A percentile compares a stretch with the other conserved stretches of the same genome.
Conservation (phyloP, 2,113 vertebrate species). For the Etheostoma cragini region DNA sequence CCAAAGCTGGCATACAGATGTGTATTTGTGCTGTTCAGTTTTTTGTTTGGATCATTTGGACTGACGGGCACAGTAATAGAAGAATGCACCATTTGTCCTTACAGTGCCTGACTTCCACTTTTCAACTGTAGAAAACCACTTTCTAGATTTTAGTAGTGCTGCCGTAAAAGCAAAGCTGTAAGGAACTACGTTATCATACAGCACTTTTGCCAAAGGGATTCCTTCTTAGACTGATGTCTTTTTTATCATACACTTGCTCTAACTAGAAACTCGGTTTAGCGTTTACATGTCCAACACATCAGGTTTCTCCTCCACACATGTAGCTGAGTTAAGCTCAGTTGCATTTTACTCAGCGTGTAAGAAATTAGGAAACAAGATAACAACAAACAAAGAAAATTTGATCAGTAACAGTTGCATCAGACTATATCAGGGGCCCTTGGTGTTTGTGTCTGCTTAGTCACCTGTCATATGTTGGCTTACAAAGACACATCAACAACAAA, state of each 20-base stretch:
- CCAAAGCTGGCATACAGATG: background rate
- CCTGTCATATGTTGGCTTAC: background rate
- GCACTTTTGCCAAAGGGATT: background rate
- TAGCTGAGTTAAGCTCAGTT: background rate
- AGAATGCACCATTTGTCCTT: too few relatives aligned
- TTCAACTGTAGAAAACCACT: background rate
- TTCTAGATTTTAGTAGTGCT: conserved; percentile 33
- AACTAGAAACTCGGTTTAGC: background rate
- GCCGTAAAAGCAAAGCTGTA: too few relatives aligned
- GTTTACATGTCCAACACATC: background rate
- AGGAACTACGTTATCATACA: background rate
- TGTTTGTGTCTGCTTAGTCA: background rate
- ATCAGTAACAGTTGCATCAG: background rate
- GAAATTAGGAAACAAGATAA: too few relatives aligned
- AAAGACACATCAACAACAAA: background rate
- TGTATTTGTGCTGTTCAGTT: too few relatives aligned
- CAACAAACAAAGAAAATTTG: background rate
- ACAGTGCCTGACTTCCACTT: background rate
- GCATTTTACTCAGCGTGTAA: background rate
- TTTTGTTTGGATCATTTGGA: too few relatives aligned
- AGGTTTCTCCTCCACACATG: background rate
- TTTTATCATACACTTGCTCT: too few relatives aligned
- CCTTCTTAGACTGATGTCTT: too few relatives aligned
- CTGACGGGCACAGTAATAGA: too few relatives aligned
- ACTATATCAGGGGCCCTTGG: background rate